Evolutionary conservation across 2,888 invertebrate species (phyloP), one percentile per base, ranked within the genome.

Genomic region (Ophioninae sp.): DNA sequence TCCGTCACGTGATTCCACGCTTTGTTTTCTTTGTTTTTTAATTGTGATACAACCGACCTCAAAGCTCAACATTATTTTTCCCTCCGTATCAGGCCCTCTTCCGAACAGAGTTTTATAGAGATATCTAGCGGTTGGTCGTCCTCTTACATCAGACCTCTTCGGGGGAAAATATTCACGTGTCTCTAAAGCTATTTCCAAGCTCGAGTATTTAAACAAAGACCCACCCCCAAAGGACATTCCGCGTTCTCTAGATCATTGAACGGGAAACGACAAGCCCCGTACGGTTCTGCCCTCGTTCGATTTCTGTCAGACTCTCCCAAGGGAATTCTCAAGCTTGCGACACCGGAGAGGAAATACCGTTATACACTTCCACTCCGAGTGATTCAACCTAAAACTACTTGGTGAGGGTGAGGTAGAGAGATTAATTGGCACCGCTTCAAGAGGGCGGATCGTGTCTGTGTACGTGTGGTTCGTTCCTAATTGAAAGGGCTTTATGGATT

Each of bases 401-500:
- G 20, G 74, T 61, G 77, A 72, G 76, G 57, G 83, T 44, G 83
- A 41, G 68, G 69, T 64, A 37, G 74, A 64, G 69, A 78, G 69
- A 83, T 78, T 81, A 78, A 83, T 81, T 83, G 74, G 69, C 81
- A 78, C 64, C 69, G 69, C 59, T 81, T 65, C 69, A 56, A 74
- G 73, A 50, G 77, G 30, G 17, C 50, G 65, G 50, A 59, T 62
- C 73, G 61, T 64, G 20, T n/a, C 17, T 61, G 41, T 62, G 1
- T 37, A n/a, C 68, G 59, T 23, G 41, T 44, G 44, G 37, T 37
- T 79, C 70, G 70, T 50, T 65, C 41, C 41, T 79, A 72, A 79
- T 79, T 79, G 78, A 79, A 79, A 79, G 41, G 64, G 78, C 64
- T 57, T 41, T 64, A 72, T 64, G 70, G 50, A 17, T 64, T 56